Base-by-base conservation (phyloP, 2,888 invertebrate species). In the Coenonympha glycerion region DNA sequence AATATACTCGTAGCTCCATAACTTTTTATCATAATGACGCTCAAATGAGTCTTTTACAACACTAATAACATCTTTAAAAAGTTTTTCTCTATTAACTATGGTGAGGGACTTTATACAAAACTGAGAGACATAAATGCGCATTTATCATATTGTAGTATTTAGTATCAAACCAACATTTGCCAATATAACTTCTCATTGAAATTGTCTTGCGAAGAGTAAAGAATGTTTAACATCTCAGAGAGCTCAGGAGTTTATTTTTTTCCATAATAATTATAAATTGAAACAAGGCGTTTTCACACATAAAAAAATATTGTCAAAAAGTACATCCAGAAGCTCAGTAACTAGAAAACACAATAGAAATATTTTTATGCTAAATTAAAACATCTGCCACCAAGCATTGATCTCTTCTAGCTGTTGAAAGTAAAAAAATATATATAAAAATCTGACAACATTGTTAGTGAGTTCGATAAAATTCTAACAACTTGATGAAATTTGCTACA, bases 41-140 rank as follows among this genome's bases (percentile, higher is more conserved):
- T n/a, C n/a, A n/a, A n/a, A n/a, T n/a, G n/a, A n/a, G n/a, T n/a
- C n/a, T n/a, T n/a, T n/a, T n/a, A n/a, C n/a, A n/a, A n/a, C n/a
- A n/a, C n/a, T n/a, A n/a, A n/a, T n/a, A 19, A 19, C 9, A 24
- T 24, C 9, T 40, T 15, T 6, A 9, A 15, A 40, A 6, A 13
- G 16, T 16, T 40, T 22, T 2, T 16, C 15, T 3, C 5, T 4
- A 15, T 40, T 4, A 16, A n/a, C 3, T 26, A 40, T 9, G 16
- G 8, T 37, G 24, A 3, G 4, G 8, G 15, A 22, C 22, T 21
- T 6, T 37, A 11, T 11, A 37, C 2, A 37, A 13, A 21, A 21
- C 19, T 24, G n/a, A 4, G 11, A 30, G 30, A 42, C 19, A 21
- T 49, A 49, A 26, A 49, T 49, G 49, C 53, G 53, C 49, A 53